Percentiles rank a stretch among this genome's conserved stretches.
Evolutionary conservation across 2,113 vertebrate species (phyloP).

Genomic region (Propithecus coquereli): DNA sequence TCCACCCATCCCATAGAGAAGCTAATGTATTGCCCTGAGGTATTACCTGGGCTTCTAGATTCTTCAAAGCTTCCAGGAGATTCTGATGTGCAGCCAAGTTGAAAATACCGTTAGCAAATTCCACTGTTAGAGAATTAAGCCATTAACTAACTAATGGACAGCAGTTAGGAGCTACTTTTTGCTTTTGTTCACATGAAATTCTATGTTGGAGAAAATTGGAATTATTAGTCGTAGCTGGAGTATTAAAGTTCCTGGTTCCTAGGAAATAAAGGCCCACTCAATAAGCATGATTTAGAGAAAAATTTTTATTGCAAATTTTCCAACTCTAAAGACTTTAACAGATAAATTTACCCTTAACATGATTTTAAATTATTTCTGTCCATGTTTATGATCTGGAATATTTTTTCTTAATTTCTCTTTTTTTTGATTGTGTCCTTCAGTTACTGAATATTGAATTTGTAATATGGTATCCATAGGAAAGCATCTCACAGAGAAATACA

Average conservation of each 20-base stretch:
- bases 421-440: background rate
- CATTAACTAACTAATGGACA: background rate
- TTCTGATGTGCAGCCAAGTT: background rate
- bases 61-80: background rate
- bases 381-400: background rate
- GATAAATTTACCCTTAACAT: background rate
- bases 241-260: background rate
- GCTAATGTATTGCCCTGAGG: background rate
- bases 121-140: background rate
- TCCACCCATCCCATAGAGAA: background rate
- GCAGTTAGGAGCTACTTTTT: background rate
- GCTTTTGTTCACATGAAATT: slow-evolving; percentile 22
- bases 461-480: background rate
- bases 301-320: background rate
- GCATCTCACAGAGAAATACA: background rate
- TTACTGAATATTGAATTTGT: background rate
- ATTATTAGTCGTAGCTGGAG: background rate
- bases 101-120: background rate
- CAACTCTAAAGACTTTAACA: background rate
- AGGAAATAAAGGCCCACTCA: background rate
- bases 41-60: background rate
- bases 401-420: background rate
- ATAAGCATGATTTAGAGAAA: background rate
- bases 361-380: background rate
- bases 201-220: background rate